Percentiles rank a stretch among this genome's conserved stretches.
These are phyloP conservation scores for Heliocidaris erythrogramma DNA, from an alignment of 35 echinoderm and acorn worm genomes.

Conservation along the genomic window DNA sequence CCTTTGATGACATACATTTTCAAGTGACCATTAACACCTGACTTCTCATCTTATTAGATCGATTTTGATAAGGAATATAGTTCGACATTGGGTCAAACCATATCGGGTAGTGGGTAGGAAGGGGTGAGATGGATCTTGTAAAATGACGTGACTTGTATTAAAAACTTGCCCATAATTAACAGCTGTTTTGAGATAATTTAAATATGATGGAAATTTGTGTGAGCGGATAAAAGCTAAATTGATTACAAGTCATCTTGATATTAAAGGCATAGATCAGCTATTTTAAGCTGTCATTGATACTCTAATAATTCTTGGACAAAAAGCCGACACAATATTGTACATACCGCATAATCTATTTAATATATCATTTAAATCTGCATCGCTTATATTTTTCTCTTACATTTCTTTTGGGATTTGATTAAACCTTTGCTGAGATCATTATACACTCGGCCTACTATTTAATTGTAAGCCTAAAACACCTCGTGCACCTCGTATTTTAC, in stretches of 20 bases:
- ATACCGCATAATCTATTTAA: no score
- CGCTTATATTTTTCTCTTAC: no score
- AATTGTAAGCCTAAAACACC: no score
- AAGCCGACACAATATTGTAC: no score
- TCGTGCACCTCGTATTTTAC: neutral
- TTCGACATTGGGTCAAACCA: neutral
- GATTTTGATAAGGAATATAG: neutral
- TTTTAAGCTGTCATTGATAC: neutral
- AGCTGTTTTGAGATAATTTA: neutral
- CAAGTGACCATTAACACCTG: neutral
- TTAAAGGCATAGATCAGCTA: neutral
- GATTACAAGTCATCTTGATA: neutral
- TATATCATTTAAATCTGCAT: no score
- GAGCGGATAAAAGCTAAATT: neutral
- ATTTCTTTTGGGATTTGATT: no score
- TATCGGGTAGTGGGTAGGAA: neutral
- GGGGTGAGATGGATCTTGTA: neutral
- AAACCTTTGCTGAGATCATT: no score
- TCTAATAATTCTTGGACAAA: no score
- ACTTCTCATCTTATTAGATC: neutral
- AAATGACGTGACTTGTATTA: neutral
- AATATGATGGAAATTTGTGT: neutral
- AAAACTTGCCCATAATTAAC: neutral
- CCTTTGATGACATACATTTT: neutral
- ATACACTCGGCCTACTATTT: no score